These are phyloP conservation scores for Dromiciops gliroides DNA, from an alignment of 2,113 vertebrate genomes.

Conservation along the genomic window DNA sequence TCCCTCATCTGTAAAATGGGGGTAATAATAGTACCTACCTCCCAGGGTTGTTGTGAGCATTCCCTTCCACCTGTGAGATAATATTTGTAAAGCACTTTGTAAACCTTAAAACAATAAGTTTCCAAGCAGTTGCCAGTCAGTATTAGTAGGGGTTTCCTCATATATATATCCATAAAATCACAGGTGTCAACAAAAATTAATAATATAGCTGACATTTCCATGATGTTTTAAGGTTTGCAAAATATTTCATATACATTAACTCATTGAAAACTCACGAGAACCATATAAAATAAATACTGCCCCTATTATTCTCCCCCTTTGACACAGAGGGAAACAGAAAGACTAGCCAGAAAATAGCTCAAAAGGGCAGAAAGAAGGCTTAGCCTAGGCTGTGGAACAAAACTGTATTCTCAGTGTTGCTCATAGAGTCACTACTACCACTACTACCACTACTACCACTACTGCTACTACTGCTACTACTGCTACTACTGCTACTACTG, in stretches of 20 bases:
- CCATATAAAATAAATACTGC: not conserved
- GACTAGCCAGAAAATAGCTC: not conserved
- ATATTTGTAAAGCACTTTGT: not conserved
- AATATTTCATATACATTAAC: not conserved
- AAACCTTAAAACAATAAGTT: not conserved
- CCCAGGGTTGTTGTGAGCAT: not conserved
- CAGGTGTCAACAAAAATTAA: not conserved
- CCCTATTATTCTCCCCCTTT: not conserved
- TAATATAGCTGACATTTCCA: not conserved
- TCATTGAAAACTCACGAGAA: not conserved
- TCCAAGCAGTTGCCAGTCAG: not conserved
- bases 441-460: too few species aligned
- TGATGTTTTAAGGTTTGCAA: not conserved
- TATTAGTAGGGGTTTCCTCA: not conserved
- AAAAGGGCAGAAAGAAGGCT: not conserved
- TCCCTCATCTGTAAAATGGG: not conserved
- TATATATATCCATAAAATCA: not conserved
- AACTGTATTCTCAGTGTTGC: not conserved
- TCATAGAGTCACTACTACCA: not conserved
- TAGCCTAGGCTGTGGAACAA: not conserved
- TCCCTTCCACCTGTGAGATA: not conserved
- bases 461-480: too few species aligned
- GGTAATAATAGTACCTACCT: not conserved
- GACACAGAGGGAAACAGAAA: not conserved
- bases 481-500: too few species aligned